These are phyloP conservation scores for Cryptoprocta ferox DNA, from an alignment of 2,797 vertebrate species.

Conservation along the genomic window DNA sequence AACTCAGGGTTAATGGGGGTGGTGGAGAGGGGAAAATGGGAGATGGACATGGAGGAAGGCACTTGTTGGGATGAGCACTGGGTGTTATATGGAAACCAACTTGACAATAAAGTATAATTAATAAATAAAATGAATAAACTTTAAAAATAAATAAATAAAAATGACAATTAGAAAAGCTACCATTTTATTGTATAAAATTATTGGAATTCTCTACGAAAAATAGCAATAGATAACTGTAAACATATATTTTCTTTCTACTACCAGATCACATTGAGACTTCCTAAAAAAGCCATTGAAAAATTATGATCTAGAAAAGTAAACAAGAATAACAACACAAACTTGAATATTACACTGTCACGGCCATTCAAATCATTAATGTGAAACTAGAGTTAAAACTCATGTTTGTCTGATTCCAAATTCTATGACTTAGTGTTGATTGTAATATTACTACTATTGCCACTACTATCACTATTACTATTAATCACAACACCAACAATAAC, in stretches of 20 bases:
- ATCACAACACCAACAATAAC: background rate
- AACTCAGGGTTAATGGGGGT: too few relatives aligned
- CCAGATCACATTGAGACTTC: background rate
- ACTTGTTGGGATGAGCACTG: too few relatives aligned
- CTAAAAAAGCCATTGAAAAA: background rate
- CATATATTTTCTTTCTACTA: background rate
- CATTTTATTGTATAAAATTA: conserved; percentile 27
- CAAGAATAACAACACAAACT: background rate
- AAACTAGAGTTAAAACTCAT: background rate
- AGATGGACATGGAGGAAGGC: too few relatives aligned
- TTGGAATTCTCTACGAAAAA: conserved; percentile 10
- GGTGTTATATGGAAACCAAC: too few relatives aligned
- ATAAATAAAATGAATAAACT: too few relatives aligned
- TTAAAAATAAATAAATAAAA: background rate
- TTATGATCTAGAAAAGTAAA: background rate
- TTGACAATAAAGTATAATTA: too few relatives aligned
- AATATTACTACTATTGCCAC: background rate
- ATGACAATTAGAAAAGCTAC: background rate
- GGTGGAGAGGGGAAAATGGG: too few relatives aligned
- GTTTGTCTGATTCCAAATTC: background rate
- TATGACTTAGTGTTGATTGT: background rate
- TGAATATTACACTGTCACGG: background rate
- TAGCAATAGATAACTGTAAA: background rate
- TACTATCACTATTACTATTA: background rate
- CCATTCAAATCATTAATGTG: background rate